Base-by-base conservation (phyloP, 2,888 invertebrate species). In the Eugnorisma glareosa region DNA sequence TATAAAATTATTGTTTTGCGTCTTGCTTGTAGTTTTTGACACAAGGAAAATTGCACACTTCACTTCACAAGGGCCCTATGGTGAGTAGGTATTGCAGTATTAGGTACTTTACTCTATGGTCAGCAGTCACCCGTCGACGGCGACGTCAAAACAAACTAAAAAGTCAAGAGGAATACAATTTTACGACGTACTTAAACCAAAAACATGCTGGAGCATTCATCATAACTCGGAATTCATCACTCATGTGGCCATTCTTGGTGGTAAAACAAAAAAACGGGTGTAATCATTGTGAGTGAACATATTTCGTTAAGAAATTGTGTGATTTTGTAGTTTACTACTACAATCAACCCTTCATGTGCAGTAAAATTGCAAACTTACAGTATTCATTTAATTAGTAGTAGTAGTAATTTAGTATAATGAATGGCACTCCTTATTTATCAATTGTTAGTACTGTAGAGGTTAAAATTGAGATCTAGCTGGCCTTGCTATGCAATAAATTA, bases 141-240 rank as follows among this genome's bases (percentile, higher is more conserved):
- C n/a, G n/a, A n/a, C n/a, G 79, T 79, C 78, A 79, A 72, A 79
- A 78, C 72, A 78, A 78, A 79, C 28, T 40, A 48, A 78, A 45
- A 66, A 66, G 57, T 77, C 45, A 57, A 64, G 21, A 61, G 21
- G 31, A 45, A 45, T n/a, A 70, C 24, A 28, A 31, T 64, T 64
- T 64, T 71, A 71, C 73, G 54, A 71, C 71, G 70, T 45, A 48
- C 37, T 6, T 21, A 40, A 4, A 43, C 21, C 37, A 37, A 28
- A 24, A 40, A 54, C n/a, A n/a, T 51, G 11, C 51, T 18, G 37
- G 37, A 28, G 28, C 48, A 69, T 31, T 70, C 40, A 13, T 1
- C 1, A 13, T 0, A 43, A 54, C 28, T 72, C 21, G 15, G 11
- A 35, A 43, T 73, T 57, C 21, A 43, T 31, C n/a, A 24, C n/a